These are phyloP conservation scores for Heteromyza rotundicornis DNA, from an alignment of 2,888 invertebrate species.

Conservation along the genomic window DNA sequence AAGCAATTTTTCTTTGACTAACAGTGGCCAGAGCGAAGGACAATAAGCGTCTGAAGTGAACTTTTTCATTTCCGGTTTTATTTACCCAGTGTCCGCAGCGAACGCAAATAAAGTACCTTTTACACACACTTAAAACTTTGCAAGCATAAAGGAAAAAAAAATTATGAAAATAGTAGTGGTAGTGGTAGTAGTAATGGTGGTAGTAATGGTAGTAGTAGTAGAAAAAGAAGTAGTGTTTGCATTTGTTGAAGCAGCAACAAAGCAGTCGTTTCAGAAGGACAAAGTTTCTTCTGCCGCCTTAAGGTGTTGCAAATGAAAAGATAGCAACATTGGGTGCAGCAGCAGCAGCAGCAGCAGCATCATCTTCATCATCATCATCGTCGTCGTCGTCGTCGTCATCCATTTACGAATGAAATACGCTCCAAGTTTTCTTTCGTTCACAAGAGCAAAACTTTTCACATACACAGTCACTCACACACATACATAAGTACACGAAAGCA, in stretches of 20 bases:
- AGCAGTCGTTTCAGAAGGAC: too few species aligned
- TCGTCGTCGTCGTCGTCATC: constrained; percentile 12
- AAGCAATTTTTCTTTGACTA: too few species aligned
- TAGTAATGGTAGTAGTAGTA: too few species aligned
- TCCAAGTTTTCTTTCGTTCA: constrained; percentile 40
- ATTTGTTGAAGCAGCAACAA: too few species aligned
- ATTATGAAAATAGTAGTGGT: background rate
- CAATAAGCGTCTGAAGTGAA: background rate
- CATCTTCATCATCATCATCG: background rate
- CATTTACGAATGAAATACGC: constrained; percentile 52
- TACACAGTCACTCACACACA: background rate
- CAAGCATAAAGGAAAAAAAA: background rate
- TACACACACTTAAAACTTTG: background rate
- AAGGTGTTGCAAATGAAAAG: constrained; percentile 51
- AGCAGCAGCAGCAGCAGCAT: too few species aligned
- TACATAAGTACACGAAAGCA: background rate
- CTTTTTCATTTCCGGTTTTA: constrained; percentile 19
- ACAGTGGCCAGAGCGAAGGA: too few species aligned
- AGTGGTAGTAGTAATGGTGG: too few species aligned
- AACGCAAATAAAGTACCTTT: constrained; percentile 7
- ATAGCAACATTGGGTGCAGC: constrained; percentile 18
- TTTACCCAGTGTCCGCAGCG: constrained; percentile 9
- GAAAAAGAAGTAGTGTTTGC: background rate
- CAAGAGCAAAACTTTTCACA: background rate
- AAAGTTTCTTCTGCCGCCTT: constrained; percentile 45